phyloP scores from a whole-genome alignment of 2,797 vertebrate species.

The Typhlichthys subterraneus region DNA sequence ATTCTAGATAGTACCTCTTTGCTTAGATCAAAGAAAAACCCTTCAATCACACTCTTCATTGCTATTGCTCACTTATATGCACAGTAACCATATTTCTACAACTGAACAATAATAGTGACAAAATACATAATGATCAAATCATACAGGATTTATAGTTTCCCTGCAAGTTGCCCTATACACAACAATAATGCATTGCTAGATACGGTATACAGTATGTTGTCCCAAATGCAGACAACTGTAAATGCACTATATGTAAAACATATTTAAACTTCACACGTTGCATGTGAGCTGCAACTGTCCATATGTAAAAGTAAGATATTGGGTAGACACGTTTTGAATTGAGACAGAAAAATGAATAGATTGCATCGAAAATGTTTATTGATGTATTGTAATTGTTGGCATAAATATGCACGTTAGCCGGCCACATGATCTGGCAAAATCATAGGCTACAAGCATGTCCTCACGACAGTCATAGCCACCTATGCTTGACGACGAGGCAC shows the following conservation, averaged over 20 bases:
- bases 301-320: no score
- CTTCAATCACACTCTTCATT: constrained; percentile 29
- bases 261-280: constrained; percentile 19
- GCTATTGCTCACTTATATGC: constrained; percentile 48
- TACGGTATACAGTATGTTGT: constrained; percentile 33
- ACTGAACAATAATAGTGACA: constrained; percentile 51
- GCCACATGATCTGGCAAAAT: no score
- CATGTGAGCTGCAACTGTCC: no score
- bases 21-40: constrained; percentile 39
- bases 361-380: no score
- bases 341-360: no score
- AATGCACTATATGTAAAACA: constrained; percentile 25
- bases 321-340: no score
- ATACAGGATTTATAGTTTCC: constrained; percentile 31
- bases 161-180: constrained; percentile 22
- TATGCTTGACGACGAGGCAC: no score
- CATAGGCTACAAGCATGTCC: no score
- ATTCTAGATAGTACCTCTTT: constrained; percentile 39
- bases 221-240: constrained; percentile 51
- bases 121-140: constrained; percentile 49
- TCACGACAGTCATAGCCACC: no score
- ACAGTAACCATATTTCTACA: constrained; percentile 30
- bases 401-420: no score
- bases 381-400: no score
- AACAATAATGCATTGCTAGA: constrained; percentile 24